Conservation (phyloP, 2,113 vertebrate genomes). For the Labeo catla region DNA sequence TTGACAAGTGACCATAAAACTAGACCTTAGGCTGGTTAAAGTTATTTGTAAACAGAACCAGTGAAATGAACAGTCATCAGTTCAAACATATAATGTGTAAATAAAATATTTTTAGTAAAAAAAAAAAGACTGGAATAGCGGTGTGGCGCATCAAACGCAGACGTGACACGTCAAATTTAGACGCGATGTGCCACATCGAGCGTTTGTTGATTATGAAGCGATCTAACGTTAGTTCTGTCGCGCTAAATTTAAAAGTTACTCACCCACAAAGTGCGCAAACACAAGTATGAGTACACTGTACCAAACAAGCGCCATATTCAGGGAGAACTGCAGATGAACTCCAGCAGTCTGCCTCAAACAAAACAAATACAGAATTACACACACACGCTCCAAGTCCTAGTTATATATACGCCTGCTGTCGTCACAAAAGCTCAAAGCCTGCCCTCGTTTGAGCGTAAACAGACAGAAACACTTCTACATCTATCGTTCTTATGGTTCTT, state of each 20-base stretch:
- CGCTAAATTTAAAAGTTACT: background rate
- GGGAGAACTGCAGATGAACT: background rate
- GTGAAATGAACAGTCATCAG: background rate
- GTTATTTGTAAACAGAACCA: background rate
- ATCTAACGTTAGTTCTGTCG: no score
- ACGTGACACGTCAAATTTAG: background rate
- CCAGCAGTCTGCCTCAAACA: background rate
- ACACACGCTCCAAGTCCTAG: background rate
- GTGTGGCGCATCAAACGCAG: no score
- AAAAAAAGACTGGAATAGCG: background rate
- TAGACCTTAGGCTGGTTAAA: background rate
- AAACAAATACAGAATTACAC: background rate
- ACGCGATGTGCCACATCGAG: background rate
- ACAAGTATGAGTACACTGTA: conserved; percentile 45
- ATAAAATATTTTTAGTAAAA: background rate
- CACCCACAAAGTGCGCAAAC: conserved; percentile 59
- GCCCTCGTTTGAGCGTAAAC: background rate
- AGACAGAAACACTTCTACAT: background rate
- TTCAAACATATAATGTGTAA: background rate
- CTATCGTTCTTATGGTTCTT: background rate
- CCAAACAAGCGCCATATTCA: conserved; percentile 44
- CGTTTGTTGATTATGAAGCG: background rate
- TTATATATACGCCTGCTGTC: background rate
- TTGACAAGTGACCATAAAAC: background rate
- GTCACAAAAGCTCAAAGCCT: background rate